Evolutionary conservation across 2,888 invertebrate species (phyloP).

Genomic region (Alcis repandata): DNA sequence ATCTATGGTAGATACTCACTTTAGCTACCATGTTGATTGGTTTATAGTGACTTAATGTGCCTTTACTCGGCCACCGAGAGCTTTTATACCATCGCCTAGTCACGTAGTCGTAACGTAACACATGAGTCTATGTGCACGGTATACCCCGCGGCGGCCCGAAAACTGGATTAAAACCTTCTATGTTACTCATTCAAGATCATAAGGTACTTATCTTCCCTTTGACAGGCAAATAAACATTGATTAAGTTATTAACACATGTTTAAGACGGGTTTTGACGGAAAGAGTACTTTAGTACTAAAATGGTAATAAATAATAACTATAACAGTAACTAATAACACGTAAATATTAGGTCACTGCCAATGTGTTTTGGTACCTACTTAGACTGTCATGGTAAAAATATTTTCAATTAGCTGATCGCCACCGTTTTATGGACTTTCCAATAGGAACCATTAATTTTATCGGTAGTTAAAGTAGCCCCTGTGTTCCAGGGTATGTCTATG

Average conservation of each 20-base stretch:
- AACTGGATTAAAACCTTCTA: slow-evolving; percentile 58
- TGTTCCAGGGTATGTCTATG: too few species aligned
- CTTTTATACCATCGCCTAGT: slow-evolving; percentile 67
- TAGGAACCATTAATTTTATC: too few species aligned
- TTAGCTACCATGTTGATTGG: slow-evolving; percentile 77
- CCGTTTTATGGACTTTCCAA: too few species aligned
- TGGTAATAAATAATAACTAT: too few species aligned
- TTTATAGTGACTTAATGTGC: slow-evolving; percentile 68
- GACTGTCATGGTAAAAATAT: not conserved
- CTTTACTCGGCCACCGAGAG: slow-evolving; percentile 49
- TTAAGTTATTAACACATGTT: slow-evolving; percentile 12
- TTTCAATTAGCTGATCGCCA: not conserved
- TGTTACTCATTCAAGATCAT: slow-evolving; percentile 52
- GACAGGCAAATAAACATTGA: slow-evolving; percentile 15
- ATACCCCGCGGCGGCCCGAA: slow-evolving; percentile 51
- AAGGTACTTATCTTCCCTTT: slow-evolving; percentile 15
- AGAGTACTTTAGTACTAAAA: not conserved
- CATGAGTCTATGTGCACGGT: slow-evolving; percentile 38
- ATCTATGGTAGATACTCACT: slow-evolving; percentile 63
- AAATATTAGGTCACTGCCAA: slow-evolving; percentile 15
- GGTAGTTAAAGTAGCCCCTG: too few species aligned
- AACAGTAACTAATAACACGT: not conserved
- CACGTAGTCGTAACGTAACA: slow-evolving; percentile 45
- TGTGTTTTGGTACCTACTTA: not conserved
- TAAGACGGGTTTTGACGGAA: slow-evolving; percentile 4